Percentiles rank a stretch among this genome's conserved stretches.
Evolutionary conservation across 2,797 vertebrate genomes (phyloP).

Genomic region (Rhynchonycteris naso): DNA sequence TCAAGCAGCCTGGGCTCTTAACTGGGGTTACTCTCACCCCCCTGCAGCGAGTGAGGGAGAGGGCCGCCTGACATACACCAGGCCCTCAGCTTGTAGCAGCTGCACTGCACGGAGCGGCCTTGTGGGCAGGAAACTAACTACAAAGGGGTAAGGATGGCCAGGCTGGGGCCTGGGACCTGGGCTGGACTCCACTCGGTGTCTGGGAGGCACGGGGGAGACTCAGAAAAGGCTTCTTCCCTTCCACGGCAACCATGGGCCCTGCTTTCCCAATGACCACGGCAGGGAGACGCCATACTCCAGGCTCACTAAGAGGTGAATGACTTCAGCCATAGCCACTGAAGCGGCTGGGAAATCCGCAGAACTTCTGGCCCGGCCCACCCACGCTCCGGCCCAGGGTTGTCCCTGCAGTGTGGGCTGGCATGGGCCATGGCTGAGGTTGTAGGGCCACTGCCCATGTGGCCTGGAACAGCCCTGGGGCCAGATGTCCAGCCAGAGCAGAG

Average conservation of each 20-base stretch:
- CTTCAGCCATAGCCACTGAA: not conserved
- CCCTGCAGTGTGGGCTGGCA: not conserved
- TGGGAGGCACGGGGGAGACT: not conserved
- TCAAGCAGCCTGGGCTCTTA: not conserved
- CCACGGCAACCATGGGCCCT: rapidly evolving
- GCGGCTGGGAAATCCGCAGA: not conserved
- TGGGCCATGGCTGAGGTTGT: not conserved
- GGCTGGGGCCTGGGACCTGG: not conserved
- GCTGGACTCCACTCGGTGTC: not conserved
- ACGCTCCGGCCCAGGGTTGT: rapidly evolving
- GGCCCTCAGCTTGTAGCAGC: not conserved
- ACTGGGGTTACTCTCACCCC: not conserved
- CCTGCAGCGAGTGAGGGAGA: not conserved
- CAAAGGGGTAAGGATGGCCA: not conserved
- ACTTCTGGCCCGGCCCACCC: not conserved
- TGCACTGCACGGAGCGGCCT: not conserved
- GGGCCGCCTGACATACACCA: not conserved
- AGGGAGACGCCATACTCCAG: not conserved
- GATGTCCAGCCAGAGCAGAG: not conserved
- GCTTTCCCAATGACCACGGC: not conserved
- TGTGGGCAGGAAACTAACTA: not conserved
- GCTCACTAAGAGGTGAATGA: no score
- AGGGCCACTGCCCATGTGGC: not conserved
- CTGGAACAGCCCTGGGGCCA: not conserved
- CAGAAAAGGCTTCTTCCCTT: not conserved